Evolutionary conservation across 1,140 invertebrate species (phyloP).

Genomic region (Orius laevigatus): DNA sequence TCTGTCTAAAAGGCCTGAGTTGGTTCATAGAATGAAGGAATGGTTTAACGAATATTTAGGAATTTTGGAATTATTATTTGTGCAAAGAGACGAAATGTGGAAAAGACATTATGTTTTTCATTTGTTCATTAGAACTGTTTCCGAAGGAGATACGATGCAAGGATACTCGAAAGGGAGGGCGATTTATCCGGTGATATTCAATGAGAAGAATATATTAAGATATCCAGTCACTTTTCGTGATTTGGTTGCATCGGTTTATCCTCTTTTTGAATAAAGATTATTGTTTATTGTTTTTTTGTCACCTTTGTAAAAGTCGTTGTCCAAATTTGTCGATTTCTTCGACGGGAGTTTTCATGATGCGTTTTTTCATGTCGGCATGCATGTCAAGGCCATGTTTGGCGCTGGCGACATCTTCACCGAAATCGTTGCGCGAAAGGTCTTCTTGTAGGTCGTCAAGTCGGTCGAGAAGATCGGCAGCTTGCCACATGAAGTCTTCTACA

Average conservation of each 20-base stretch:
- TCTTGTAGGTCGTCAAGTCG: constrained; percentile 80
- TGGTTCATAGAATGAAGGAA: constrained; percentile 6
- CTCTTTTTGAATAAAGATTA: neutral
- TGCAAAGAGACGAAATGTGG: constrained; percentile 10
- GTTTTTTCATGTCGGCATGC: constrained; percentile 87
- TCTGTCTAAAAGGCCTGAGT: constrained; percentile 17
- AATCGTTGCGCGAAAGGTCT: constrained; percentile 76
- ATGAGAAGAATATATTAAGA: constrained; percentile 10
- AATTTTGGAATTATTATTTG: neutral
- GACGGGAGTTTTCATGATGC: constrained; percentile 81
- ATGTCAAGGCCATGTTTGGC: constrained; percentile 81
- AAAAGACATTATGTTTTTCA: constrained; percentile 10
- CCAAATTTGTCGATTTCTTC: constrained; percentile 75
- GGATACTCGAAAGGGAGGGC: constrained; percentile 7
- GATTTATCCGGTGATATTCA: constrained; percentile 7
- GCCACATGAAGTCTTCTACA: constrained; percentile 89
- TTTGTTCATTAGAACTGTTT: constrained; percentile 9
- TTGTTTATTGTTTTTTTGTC: constrained; percentile 16
- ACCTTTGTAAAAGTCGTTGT: constrained; percentile 46
- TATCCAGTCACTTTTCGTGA: constrained; percentile 13
- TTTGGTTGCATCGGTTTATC: constrained; percentile 11
- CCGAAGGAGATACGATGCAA: too few relatives aligned
- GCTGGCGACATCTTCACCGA: constrained; percentile 78
- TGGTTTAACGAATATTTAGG: neutral
- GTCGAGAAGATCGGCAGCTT: constrained; percentile 79